These are phyloP conservation scores for Sebastes paucispinis DNA, from an alignment of 2,797 vertebrate species.

Conservation along the genomic window DNA sequence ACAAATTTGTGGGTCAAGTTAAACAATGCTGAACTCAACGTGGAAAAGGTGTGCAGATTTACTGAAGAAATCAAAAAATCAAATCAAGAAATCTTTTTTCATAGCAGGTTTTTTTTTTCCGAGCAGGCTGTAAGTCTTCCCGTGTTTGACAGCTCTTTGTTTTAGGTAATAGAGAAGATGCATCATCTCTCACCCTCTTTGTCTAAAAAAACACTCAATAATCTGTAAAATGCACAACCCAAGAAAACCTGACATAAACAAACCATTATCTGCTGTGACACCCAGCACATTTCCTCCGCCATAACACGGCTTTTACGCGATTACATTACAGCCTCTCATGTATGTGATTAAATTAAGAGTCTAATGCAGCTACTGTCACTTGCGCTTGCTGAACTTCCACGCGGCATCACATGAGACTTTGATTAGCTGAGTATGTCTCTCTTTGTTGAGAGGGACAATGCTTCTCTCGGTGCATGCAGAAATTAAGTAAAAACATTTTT, in stretches of 20 bases:
- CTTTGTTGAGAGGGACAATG: background rate
- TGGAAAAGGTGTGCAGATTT: background rate
- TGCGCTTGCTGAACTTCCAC: constrained; percentile 27
- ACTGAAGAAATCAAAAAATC: background rate
- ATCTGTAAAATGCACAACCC: constrained; percentile 5
- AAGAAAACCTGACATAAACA: constrained; percentile 23
- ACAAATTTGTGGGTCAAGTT: background rate
- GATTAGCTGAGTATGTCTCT: constrained; percentile 14
- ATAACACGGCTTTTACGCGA: background rate
- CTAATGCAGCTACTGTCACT: constrained; percentile 39
- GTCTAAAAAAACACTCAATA: background rate
- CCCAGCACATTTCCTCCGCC: constrained; percentile 8
- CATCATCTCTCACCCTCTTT: background rate
- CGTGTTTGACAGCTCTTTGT: constrained; percentile 1
- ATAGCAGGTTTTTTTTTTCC: too few relatives aligned
- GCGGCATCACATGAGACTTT: constrained; percentile 19
- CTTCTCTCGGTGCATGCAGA: background rate
- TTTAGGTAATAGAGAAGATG: constrained; percentile 7
- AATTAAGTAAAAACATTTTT: background rate
- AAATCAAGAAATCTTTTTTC: too few relatives aligned
- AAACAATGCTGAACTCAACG: background rate
- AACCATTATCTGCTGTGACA: constrained; percentile 32
- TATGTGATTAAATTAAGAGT: constrained; percentile 56
- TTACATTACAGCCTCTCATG: constrained; percentile 46
- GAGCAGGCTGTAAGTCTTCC: background rate